Percentiles rank a stretch among this genome's conserved stretches.
Conservation (phyloP, 2,888 invertebrate species). For the Apamea monoglypha region DNA sequence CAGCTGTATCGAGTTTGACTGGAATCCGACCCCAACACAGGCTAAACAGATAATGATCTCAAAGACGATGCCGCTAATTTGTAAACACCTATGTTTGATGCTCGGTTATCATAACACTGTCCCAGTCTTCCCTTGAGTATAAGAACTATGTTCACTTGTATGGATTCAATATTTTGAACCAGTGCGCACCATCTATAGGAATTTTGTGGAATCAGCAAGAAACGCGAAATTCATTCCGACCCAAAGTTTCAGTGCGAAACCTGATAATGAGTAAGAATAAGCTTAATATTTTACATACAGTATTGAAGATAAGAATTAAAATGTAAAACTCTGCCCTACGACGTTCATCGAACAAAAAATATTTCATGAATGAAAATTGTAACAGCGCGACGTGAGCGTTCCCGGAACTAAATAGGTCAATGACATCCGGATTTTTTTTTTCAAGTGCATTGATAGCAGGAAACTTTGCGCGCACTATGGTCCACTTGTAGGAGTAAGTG, state of each 20-base stretch:
- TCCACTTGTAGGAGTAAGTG: not conserved
- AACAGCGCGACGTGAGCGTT: constrained; percentile 32
- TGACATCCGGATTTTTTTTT: constrained; percentile 15
- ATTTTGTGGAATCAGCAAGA: not conserved
- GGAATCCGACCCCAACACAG: too few relatives aligned
- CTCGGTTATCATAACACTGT: not conserved
- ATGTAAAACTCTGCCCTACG: not conserved
- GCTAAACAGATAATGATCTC: too few relatives aligned
- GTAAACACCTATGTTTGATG: not conserved
- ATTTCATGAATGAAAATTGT: constrained; percentile 45
- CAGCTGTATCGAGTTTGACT: too few relatives aligned
- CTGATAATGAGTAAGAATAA: not conserved
- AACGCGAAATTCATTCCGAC: constrained; percentile 11
- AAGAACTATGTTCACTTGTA: constrained; percentile 1
- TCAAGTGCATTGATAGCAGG: not conserved
- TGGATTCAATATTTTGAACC: constrained; percentile 3
- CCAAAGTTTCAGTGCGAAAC: not conserved
- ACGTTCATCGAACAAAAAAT: not conserved
- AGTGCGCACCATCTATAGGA: constrained; percentile 40
- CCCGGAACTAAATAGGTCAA: constrained; percentile 32
- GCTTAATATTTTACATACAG: not conserved
- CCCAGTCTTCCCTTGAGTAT: not conserved
- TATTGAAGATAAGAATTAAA: not conserved
- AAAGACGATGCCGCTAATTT: not conserved
- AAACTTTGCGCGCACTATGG: not conserved